phyloP scores from a whole-genome alignment of 2,888 invertebrate species.

The Drosophila neotestacea region DNA sequence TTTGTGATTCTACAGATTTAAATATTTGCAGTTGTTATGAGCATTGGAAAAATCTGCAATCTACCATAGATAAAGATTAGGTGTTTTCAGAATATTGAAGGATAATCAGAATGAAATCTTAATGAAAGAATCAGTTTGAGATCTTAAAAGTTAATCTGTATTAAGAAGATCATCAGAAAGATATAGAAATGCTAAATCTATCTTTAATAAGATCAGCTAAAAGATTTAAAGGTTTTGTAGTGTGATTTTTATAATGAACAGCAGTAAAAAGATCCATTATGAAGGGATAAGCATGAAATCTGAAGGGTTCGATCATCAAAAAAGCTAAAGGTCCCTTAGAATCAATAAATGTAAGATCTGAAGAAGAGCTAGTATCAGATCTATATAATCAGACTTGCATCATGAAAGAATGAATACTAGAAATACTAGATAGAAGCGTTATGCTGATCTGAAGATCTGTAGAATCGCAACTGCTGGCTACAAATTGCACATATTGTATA shows the following conservation, averaged over 20 bases:
- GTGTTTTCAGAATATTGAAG: too few species aligned
- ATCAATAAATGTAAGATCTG: neutral
- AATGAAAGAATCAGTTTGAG: neutral
- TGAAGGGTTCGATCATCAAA: too few species aligned
- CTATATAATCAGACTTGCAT: neutral
- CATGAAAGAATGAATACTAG: neutral
- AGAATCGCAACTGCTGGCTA: slow-evolving; percentile 1
- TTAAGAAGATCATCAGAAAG: neutral
- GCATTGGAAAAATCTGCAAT: too few species aligned
- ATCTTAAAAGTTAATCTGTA: neutral
- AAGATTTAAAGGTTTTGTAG: too few species aligned
- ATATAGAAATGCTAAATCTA: neutral
- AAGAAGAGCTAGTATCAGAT: neutral
- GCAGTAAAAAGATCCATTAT: too few species aligned
- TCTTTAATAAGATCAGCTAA: too few species aligned
- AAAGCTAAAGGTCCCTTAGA: too few species aligned
- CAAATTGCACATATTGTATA: slow-evolving; percentile 37
- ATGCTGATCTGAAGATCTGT: neutral
- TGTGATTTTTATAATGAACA: too few species aligned
- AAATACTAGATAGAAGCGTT: neutral
- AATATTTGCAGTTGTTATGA: neutral
- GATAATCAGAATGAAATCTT: too few species aligned
- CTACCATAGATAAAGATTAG: too few species aligned
- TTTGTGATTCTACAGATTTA: neutral
- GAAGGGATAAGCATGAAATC: too few species aligned